phyloP scores from a whole-genome alignment of 2,797 vertebrate genomes.

The Xenopus petersii region DNA sequence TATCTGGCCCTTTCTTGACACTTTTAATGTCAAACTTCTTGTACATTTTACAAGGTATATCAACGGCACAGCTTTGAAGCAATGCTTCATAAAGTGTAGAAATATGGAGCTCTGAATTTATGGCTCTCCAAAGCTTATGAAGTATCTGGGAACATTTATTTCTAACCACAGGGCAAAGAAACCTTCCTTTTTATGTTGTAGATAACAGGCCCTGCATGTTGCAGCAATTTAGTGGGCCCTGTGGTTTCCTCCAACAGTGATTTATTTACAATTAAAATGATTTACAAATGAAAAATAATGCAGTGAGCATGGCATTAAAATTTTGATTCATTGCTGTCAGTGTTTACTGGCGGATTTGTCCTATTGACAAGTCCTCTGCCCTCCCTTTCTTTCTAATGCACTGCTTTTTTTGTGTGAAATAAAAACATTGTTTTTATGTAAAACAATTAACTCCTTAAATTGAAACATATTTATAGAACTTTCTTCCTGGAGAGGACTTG shows the following conservation, averaged over 20 bases:
- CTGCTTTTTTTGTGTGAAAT: too few species aligned
- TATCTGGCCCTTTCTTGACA: not conserved
- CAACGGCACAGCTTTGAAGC: constrained; percentile 6
- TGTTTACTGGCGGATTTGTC: not conserved
- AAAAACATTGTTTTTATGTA: not conserved
- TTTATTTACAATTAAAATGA: constrained; percentile 35
- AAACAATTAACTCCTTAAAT: not conserved
- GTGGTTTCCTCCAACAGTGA: constrained; percentile 15
- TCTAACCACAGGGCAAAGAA: constrained; percentile 24
- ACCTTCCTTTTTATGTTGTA: constrained; percentile 10
- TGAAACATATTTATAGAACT: too few species aligned
- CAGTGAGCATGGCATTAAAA: not conserved
- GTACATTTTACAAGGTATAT: constrained; percentile 6
- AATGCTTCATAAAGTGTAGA: constrained; percentile 8
- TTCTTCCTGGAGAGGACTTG: too few species aligned
- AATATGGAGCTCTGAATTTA: constrained; percentile 11
- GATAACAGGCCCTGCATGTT: constrained; percentile 25
- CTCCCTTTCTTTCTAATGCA: not conserved
- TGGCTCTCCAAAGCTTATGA: constrained; percentile 19
- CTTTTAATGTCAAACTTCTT: constrained; percentile 3
- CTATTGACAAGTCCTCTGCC: not conserved
- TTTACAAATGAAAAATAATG: constrained; percentile 12
- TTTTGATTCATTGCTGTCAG: not conserved
- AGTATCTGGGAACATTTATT: constrained; percentile 28
- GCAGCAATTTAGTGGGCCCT: constrained; percentile 1